Base-by-base conservation (phyloP, 2,888 invertebrate genomes). In the Sminthurinus aureus region DNA sequence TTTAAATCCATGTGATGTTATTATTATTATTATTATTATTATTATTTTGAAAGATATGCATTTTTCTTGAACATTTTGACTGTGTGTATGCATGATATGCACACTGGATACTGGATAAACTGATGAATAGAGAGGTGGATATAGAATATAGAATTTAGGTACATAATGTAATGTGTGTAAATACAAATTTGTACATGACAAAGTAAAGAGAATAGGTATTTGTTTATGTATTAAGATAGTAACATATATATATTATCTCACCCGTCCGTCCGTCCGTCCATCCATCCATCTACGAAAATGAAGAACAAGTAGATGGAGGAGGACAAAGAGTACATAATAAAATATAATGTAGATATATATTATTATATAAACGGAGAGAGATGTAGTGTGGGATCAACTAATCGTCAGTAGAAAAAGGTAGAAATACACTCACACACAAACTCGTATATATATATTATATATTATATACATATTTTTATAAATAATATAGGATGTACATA, bases 331-430 rank as follows among this genome's bases (percentile, higher is more conserved):
- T 58, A 58, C 58, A 58, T 58, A 58, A 58, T 58, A 58, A 58
- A 58, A 58, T 15, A 58, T 38, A 38, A 38, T 38, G 6, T 38
- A 38, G 38, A 38, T 38, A 38, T 38, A 38, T 38, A 38, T 38
- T 38, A n/a, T n/a, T n/a, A n/a, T n/a, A 38, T 15, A 58, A 58
- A 58, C 0, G 18, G 15, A 58, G 58, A 58, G 18, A 58, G 20
- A 69, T 11, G 69, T n/a, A 69, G 3, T 22, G 69, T n/a, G 22
- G 69, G 69, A 69, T 69, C 69, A 69, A 69, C 69, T 69, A 69
- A 69, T 69, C 22, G 69, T 69, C n/a, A 69, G 69, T 18, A n/a
- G 74, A 74, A 26, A 74, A 50, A 24, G 18, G 74, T 50, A 74
- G 24, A 71, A 38, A 38, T 1, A 38, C 38, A 38, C 38, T 38